These are phyloP conservation scores for Gasterosteus nipponicus DNA, from an alignment of 2,113 vertebrate genomes.

Conservation along the genomic window DNA sequence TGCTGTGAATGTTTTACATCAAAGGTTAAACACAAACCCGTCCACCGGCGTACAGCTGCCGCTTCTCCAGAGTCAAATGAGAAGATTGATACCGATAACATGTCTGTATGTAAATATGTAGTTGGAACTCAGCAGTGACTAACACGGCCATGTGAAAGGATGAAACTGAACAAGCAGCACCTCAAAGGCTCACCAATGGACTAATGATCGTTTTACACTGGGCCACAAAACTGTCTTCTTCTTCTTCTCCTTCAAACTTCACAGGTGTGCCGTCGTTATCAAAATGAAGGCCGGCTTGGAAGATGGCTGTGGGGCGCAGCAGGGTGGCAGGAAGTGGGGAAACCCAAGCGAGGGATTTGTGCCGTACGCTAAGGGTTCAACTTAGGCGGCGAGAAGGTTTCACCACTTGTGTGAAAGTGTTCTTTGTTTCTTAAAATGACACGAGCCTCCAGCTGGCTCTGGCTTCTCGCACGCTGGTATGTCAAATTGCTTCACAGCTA, in stretches of 20 bases:
- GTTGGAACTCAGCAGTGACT: not conserved
- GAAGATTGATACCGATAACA: not conserved
- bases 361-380: constrained; percentile 30
- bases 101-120: not conserved
- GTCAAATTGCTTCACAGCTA: constrained; percentile 34
- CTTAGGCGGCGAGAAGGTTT: constrained; percentile 50
- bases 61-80: not conserved
- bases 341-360: constrained; percentile 18
- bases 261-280: not conserved
- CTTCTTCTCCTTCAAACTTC: not conserved
- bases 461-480: constrained; percentile 17
- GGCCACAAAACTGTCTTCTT: not conserved
- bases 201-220: not conserved
- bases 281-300: not conserved
- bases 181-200: not conserved
- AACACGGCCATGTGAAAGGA: not conserved
- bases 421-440: constrained; percentile 58
- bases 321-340: not conserved
- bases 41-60: not conserved
- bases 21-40: not conserved
- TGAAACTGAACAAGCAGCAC: not conserved
- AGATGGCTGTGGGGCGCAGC: not conserved
- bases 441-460: constrained; percentile 42
- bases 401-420: constrained; percentile 53
- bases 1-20: not conserved